Evolutionary conservation across 2,888 invertebrate species (phyloP).

Genomic region (Phortica okadai): DNA sequence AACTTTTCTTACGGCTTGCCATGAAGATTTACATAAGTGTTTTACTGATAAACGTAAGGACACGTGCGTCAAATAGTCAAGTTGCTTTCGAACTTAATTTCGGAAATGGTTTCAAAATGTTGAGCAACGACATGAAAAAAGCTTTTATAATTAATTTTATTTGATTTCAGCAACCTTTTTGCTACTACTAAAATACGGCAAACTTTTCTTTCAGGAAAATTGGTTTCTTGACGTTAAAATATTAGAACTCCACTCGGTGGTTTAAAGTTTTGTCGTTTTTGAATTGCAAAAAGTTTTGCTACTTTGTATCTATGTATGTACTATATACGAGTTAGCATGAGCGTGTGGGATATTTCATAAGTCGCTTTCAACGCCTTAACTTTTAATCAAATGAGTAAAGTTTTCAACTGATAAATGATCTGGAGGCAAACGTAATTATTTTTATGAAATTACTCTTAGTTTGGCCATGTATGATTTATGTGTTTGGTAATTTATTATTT

Average conservation of each 20-base stretch:
- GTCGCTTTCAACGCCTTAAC: conserved; percentile 55
- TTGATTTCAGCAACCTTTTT: conserved; percentile 57
- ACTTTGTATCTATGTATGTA: neutral
- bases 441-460: conserved; percentile 35
- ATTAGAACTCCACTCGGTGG: no score
- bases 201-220: conserved; percentile 45
- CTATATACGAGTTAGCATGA: conserved; percentile 8
- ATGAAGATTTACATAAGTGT: conserved; percentile 44
- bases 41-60: conserved; percentile 38
- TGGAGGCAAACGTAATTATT: conserved; percentile 66
- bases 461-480: conserved; percentile 21
- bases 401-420: conserved; percentile 51
- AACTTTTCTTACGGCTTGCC: conserved; percentile 38
- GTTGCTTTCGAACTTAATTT: conserved; percentile 60
- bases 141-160: conserved; percentile 64
- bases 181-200: conserved; percentile 37
- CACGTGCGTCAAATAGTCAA: conserved; percentile 54
- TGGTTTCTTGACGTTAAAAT: conserved; percentile 27
- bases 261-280: neutral
- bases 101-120: conserved; percentile 59
- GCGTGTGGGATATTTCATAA: conserved; percentile 65
- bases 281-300: neutral
- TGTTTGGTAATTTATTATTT: conserved; percentile 22
- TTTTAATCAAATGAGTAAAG: neutral
- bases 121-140: neutral